phyloP scores from a whole-genome alignment of 2,113 vertebrate genomes.

The Poecilia latipinna region DNA sequence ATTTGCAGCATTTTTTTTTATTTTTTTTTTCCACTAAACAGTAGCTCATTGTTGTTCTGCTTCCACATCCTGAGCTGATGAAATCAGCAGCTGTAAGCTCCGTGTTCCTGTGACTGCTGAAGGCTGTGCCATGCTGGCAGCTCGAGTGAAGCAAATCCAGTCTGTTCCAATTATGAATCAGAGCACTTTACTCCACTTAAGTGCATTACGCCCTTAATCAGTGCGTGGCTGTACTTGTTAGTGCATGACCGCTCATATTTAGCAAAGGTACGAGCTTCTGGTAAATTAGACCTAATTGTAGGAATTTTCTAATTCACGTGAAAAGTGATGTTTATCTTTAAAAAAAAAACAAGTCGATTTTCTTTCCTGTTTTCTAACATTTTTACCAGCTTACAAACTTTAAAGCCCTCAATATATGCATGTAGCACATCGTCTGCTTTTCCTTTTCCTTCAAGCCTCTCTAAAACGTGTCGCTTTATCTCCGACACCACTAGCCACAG shows the following conservation, averaged over 20 bases:
- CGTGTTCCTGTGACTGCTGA: conserved; percentile 43
- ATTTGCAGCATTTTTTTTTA: background rate
- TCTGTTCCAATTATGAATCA: conserved; percentile 67
- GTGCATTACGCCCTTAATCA: conserved; percentile 72
- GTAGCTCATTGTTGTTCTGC: conserved; percentile 41
- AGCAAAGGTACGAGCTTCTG: conserved; percentile 50
- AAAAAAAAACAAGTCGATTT: background rate
- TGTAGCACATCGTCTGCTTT: background rate
- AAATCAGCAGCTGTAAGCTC: conserved; percentile 50
- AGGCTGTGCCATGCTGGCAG: conserved; percentile 57
- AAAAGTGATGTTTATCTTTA: background rate
- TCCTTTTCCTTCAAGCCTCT: background rate
- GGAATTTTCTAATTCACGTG: conserved; percentile 31
- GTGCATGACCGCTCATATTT: conserved; percentile 46
- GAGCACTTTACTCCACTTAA: conserved; percentile 69
- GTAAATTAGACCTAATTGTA: conserved; percentile 40
- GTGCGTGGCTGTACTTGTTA: conserved; percentile 68
- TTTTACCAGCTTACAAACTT: background rate
- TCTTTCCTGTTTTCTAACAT: background rate
- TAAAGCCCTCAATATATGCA: background rate
- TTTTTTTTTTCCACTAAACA: conserved; percentile 32
- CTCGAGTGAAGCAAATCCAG: conserved; percentile 61
- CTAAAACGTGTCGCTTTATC: background rate
- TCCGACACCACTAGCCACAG: background rate
- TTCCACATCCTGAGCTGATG: conserved; percentile 34